These are phyloP conservation scores for Otis tarda DNA, from an alignment of 2,113 vertebrate species.

Conservation along the genomic window DNA sequence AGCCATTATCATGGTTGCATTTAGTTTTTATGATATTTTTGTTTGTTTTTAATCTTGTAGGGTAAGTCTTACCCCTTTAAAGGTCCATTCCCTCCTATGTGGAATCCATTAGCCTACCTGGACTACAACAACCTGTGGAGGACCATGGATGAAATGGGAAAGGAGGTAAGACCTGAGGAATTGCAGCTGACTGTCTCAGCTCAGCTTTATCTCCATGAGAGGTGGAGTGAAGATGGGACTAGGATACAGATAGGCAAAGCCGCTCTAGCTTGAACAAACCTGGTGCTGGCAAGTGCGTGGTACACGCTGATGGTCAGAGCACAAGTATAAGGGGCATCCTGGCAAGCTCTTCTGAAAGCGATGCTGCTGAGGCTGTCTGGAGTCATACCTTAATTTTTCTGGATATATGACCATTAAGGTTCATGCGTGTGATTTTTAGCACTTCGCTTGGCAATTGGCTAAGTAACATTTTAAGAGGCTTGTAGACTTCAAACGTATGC, in stretches of 20 bases:
- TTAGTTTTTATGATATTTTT: background rate
- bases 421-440: background rate
- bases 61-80: conserved; percentile 89
- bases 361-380: background rate
- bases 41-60: conserved; percentile 69
- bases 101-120: conserved; percentile 88
- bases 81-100: conserved; percentile 86
- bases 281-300: background rate
- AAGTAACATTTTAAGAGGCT: background rate
- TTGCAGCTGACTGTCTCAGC: background rate
- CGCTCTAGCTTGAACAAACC: background rate
- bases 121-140: conserved; percentile 96
- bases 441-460: background rate
- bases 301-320: background rate
- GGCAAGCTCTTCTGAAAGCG: background rate
- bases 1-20: background rate
- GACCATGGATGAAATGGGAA: conserved; percentile 93
- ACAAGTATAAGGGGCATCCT: background rate
- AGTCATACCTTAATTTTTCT: fast-evolving
- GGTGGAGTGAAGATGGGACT: background rate
- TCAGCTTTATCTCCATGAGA: background rate
- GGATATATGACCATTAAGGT: background rate
- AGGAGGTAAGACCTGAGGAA: conserved; percentile 80
- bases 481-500: background rate
- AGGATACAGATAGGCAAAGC: background rate